phyloP scores from a whole-genome alignment of 1,140 invertebrate species.

The Euwallacea fornicatus region DNA sequence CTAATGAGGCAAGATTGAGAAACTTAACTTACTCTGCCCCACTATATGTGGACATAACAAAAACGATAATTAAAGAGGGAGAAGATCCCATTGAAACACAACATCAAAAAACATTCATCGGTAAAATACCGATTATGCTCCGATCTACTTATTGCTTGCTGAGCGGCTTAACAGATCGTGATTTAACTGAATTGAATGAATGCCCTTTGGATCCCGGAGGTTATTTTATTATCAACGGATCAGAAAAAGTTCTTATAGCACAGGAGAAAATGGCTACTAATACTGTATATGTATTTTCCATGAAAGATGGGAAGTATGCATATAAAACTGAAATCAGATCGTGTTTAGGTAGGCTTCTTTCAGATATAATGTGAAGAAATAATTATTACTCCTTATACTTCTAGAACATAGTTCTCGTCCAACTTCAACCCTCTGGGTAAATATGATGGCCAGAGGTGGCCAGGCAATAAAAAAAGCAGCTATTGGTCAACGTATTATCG shows the following conservation, averaged over 20 bases:
- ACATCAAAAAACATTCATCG: slow-evolving; percentile 98
- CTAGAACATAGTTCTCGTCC: slow-evolving; percentile 87
- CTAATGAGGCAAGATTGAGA: slow-evolving; percentile 90
- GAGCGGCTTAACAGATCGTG: slow-evolving; percentile 92
- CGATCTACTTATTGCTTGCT: slow-evolving; percentile 95
- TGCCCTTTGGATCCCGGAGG: slow-evolving; percentile 98
- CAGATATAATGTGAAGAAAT: no score
- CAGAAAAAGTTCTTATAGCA: slow-evolving; percentile 95
- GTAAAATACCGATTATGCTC: slow-evolving; percentile 99
- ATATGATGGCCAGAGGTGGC: slow-evolving; percentile 97
- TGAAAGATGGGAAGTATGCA: slow-evolving; percentile 98
- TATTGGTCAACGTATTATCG: slow-evolving; percentile 97
- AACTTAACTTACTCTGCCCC: slow-evolving; percentile 96
- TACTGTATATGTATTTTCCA: slow-evolving; percentile 98
- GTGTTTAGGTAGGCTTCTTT: slow-evolving; percentile 61
- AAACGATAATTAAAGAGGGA: slow-evolving; percentile 88
- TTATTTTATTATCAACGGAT: slow-evolving; percentile 96
- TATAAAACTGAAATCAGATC: slow-evolving; percentile 97
- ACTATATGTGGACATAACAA: slow-evolving; percentile 97
- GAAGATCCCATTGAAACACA: slow-evolving; percentile 91
- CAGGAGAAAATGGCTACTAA: slow-evolving; percentile 99
- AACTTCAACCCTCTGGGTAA: slow-evolving; percentile 97
- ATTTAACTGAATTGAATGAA: slow-evolving; percentile 98
- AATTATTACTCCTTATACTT: no score
- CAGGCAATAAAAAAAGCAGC: slow-evolving; percentile 95